Base-by-base conservation (phyloP, 2,113 vertebrate species). In the Ramphastos sulfuratus region DNA sequence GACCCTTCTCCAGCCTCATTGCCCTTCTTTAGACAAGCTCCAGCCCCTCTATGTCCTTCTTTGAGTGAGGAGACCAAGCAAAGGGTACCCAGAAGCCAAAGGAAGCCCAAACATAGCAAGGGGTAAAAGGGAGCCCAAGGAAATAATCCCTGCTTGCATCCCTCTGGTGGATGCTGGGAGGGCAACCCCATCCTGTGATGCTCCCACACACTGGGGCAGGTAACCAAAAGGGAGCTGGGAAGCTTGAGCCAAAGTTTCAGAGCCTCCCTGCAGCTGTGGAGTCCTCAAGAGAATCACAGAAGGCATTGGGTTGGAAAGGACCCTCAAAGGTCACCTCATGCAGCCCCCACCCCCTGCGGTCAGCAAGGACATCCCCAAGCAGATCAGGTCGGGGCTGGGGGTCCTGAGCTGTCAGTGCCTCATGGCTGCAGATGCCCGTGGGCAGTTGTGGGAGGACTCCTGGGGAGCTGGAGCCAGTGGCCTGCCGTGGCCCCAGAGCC, bases 381-480 rank as follows among this genome's bases (percentile, higher is more conserved):
- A 27, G 14, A 15, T n/a, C 1, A 8, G 23, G 46, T 37, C 1
- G 6, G 67, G 50, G 24, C 6, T 2, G 1, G 19, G 17, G 4
- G 20, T 63, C 31, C n/a, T 2, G 4, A 25, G 59, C 6, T 48
- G 20, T 12, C 7, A 1, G 30, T 39, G 59, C 48, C 54, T 33
- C 12, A 4, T 4, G 55, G 56, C 30, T 16, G 35, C 3, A 3
- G 9, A n/a, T 31, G 39, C 82, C 82, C 39, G 3, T 6, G 58
- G 85, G 42, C 27, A 8, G 30, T 4, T 27, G n/a, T 1, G 2
- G 16, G 72, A 69, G 14, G 72, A 69, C 44, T 46, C 30, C 74
- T 2, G 19, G 20, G 58, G 58, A 31, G 35, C 28, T 1, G 9
- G n/a, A 81, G 76, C 58, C 9, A 1, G 13, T 30, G 55, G 27